Evolutionary conservation across 2,113 vertebrate genomes (phyloP).

Genomic region (Martes martes): DNA sequence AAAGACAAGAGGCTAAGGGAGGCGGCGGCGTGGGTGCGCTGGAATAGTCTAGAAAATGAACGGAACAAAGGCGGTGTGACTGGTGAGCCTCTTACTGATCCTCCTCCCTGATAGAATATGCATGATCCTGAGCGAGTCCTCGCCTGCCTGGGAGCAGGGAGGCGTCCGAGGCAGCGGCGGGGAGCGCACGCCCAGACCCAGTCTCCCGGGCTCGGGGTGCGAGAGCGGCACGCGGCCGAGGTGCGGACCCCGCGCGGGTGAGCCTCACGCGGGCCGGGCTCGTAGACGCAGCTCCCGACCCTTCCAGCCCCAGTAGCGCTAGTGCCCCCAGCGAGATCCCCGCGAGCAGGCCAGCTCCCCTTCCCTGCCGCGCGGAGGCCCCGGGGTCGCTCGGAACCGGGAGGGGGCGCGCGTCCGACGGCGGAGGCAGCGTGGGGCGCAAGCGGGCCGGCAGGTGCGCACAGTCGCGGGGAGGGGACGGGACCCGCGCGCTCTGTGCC

Average conservation of each 20-base stretch:
- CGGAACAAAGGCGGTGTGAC: slow-evolving; percentile 52
- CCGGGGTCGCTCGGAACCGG: background rate
- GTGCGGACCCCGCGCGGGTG: slow-evolving; percentile 30
- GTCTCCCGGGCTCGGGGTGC: background rate
- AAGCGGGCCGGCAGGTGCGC: background rate
- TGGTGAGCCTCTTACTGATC: slow-evolving; percentile 9
- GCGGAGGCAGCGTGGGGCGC: background rate
- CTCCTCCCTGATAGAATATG: slow-evolving; percentile 67
- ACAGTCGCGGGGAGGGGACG: background rate
- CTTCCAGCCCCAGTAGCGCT: background rate
- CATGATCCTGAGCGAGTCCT: slow-evolving; percentile 11
- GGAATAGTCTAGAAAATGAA: slow-evolving; percentile 59
- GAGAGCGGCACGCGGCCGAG: slow-evolving; percentile 76
- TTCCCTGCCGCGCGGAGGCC: background rate
- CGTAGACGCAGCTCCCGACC: background rate
- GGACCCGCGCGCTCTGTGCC: background rate
- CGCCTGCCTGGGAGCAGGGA: background rate
- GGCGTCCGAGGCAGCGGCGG: background rate
- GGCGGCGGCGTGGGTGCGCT: slow-evolving; percentile 52
- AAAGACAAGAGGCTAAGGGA: slow-evolving; percentile 5
- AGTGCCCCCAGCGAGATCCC: background rate
- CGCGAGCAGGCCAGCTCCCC: too few relatives aligned
- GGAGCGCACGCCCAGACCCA: background rate
- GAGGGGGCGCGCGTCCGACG: background rate
- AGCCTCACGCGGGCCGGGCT: background rate